These are phyloP conservation scores for Myripristis murdjan DNA, from an alignment of 2,797 vertebrate species.

Conservation along the genomic window DNA sequence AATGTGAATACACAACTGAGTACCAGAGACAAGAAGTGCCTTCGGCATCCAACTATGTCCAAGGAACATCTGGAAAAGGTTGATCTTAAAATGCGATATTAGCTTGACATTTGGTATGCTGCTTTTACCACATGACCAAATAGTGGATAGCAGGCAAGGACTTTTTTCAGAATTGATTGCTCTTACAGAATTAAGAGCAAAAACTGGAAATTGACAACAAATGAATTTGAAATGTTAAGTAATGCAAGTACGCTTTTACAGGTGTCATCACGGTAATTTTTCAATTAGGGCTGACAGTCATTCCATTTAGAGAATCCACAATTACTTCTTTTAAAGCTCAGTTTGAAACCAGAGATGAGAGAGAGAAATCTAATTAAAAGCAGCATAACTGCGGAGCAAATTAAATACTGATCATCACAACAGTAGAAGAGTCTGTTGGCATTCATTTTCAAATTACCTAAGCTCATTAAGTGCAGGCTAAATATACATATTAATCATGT, in stretches of 20 bases:
- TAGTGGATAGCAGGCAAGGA: background rate
- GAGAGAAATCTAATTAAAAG: conserved; percentile 29
- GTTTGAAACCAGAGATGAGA: conserved; percentile 7
- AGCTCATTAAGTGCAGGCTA: conserved; percentile 45
- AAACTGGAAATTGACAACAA: background rate
- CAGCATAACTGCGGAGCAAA: conserved; percentile 5
- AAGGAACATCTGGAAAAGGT: background rate
- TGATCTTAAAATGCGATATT: background rate
- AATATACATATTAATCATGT: conserved; percentile 60
- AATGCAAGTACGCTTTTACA: background rate
- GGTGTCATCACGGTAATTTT: conserved; percentile 1
- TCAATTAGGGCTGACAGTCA: conserved; percentile 13
- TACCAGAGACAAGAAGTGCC: background rate
- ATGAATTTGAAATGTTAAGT: background rate
- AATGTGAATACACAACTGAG: background rate
- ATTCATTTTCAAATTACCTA: conserved; percentile 44
- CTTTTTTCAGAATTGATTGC: background rate
- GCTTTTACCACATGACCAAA: background rate
- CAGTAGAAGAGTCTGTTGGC: conserved; percentile 6
- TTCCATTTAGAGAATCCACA: conserved; percentile 8
- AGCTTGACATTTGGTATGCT: background rate
- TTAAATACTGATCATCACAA: conserved; percentile 27
- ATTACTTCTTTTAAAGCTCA: conserved; percentile 34
- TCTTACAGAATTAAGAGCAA: background rate
- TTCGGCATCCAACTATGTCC: background rate